These are phyloP conservation scores for Hyla sarda DNA, from an alignment of 2,113 vertebrate genomes.

Conservation along the genomic window DNA sequence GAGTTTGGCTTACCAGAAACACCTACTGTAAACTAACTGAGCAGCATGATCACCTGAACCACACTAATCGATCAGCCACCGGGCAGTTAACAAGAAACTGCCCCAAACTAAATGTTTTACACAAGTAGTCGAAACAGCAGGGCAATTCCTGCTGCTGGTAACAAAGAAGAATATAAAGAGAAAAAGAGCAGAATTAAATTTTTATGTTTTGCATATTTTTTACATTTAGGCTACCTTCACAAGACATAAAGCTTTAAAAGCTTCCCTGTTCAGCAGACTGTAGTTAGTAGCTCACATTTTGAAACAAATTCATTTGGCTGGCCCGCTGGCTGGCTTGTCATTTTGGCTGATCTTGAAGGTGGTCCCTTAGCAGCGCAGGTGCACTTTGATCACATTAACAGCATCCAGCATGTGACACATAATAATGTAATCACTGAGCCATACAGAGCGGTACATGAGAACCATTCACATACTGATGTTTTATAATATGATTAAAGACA, in stretches of 20 bases:
- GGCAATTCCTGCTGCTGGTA: too few species aligned
- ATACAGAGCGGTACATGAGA: not conserved
- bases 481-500: not conserved
- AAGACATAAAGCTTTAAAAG: not conserved
- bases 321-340: not conserved
- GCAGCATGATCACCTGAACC: too few species aligned
- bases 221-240: not conserved
- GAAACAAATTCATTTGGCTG: not conserved
- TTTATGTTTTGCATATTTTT: not conserved
- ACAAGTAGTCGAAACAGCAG: too few species aligned
- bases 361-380: conserved; percentile 6
- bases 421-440: not conserved
- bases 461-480: not conserved
- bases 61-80: too few species aligned
- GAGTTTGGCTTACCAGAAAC: too few species aligned
- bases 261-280: not conserved
- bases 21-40: too few species aligned
- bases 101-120: too few species aligned
- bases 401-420: not conserved
- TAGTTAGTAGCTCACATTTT: not conserved
- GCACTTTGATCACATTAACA: conserved; percentile 16
- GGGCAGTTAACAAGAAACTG: too few species aligned
- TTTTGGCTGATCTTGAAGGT: conserved; percentile 7
- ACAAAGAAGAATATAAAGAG: not conserved
- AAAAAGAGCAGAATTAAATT: not conserved